Percentiles rank a stretch among this genome's conserved stretches.
These are phyloP conservation scores for Cossypha heuglini DNA, from an alignment of 2,797 vertebrate species.

Conservation along the genomic window DNA sequence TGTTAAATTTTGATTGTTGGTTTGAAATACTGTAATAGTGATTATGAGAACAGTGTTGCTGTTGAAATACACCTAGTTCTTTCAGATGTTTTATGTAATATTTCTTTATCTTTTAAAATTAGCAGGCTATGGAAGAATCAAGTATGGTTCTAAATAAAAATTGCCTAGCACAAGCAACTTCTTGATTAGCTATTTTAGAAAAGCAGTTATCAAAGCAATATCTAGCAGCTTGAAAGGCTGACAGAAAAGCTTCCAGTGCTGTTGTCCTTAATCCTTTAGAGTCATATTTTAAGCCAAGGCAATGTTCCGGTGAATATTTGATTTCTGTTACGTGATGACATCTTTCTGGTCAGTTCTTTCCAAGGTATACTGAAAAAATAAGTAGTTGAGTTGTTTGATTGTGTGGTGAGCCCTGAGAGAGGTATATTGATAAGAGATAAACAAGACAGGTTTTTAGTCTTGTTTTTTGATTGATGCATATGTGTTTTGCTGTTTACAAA, in stretches of 20 bases:
- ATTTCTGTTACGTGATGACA: neutral
- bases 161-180: neutral
- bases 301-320: neutral
- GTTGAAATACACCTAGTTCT: neutral
- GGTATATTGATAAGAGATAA: neutral
- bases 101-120: neutral
- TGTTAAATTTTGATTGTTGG: neutral
- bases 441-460: neutral
- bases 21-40: neutral
- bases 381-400: neutral
- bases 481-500: neutral
- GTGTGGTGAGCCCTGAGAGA: neutral
- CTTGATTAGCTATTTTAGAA: neutral
- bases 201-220: neutral
- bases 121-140: neutral
- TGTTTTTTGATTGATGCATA: neutral
- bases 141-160: neutral
- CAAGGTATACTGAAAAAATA: neutral
- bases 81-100: neutral
- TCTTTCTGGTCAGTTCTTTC: neutral
- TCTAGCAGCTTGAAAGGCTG: neutral
- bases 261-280: neutral
- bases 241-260: neutral
- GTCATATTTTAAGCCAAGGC: neutral
- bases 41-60: neutral